Evolutionary conservation across 2,888 invertebrate genomes (phyloP), one percentile per base, ranked within the genome.

Genomic region (Bugulina stolonifera): DNA sequence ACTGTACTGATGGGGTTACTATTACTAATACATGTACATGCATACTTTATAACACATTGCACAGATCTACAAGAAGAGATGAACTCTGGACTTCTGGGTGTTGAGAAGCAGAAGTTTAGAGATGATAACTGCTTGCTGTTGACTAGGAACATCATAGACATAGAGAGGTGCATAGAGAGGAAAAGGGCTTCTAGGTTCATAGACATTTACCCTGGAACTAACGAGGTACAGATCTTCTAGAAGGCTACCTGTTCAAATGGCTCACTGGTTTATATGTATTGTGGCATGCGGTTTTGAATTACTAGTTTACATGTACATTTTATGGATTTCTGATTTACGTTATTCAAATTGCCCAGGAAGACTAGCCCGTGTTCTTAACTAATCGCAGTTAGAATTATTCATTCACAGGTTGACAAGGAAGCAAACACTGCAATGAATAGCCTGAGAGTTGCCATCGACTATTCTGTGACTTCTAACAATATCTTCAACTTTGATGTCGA

Each of bases 21-120:
- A n/a, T n/a, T n/a, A n/a, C n/a, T n/a, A n/a, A n/a, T n/a, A n/a
- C n/a, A n/a, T n/a, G n/a, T n/a, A n/a, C n/a, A n/a, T n/a, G n/a
- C n/a, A n/a, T n/a, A n/a, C n/a, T n/a, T n/a, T n/a, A n/a, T n/a
- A n/a, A n/a, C n/a, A n/a, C n/a, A n/a, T n/a, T n/a, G n/a, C 43
- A 14, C 52, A 70, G 70, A 70, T 32, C 52, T 70, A 32, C 70
- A 70, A 10, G 29, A 5, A 23, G 70, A 70, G 5, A 43, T 70
- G 52, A 29, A 70, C 32, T 2, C 70, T n/a, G 70, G 70, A 2
- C n/a, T 70, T 3, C 29, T 70, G 3, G 3, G 5, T n/a, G 52
- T 70, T 2, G 52, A 54, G 70, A 70, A 54, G 29, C 52, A 70
- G 32, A 70, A 70, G 52, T 43, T 25, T 10, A 34, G 70, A 32